These are phyloP conservation scores for Drosophila willistoni DNA, from an alignment of 1,140 invertebrate genomes.

Conservation along the genomic window DNA sequence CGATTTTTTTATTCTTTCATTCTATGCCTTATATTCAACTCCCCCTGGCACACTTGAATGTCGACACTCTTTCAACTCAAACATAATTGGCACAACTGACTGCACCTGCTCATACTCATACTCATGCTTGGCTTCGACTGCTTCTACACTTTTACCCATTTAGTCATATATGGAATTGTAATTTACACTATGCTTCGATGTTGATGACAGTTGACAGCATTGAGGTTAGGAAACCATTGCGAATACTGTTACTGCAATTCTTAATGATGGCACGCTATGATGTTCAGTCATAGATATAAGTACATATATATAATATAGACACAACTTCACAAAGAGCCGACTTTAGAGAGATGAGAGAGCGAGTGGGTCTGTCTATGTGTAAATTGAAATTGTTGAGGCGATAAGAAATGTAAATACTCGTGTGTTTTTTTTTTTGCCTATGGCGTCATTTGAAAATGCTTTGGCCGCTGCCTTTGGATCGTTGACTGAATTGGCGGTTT, in stretches of 20 bases:
- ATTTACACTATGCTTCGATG: constrained; percentile 31
- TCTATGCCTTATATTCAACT: background rate
- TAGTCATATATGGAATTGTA: constrained; percentile 63
- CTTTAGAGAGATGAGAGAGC: constrained; percentile 21
- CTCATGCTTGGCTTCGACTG: constrained; percentile 20
- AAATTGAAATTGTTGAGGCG: constrained; percentile 59
- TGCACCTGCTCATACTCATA: constrained; percentile 50
- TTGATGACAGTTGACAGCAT: constrained; percentile 43
- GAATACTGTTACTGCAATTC: constrained; percentile 41
- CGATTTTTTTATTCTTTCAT: background rate
- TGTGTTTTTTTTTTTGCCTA: constrained; percentile 15
- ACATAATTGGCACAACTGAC: constrained; percentile 41
- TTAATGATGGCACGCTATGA: constrained; percentile 61
- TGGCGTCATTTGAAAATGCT: constrained; percentile 22
- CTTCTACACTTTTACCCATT: constrained; percentile 58
- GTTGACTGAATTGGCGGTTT: constrained; percentile 27
- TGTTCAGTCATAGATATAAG: constrained; percentile 49
- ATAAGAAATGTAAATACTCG: constrained; percentile 70
- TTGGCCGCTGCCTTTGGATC: background rate
- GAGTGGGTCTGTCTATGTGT: constrained; percentile 49
- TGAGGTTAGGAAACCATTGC: constrained; percentile 75
- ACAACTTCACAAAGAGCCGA: constrained; percentile 50
- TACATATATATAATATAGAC: constrained; percentile 20
- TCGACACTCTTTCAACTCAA: constrained; percentile 22
- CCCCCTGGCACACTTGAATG: background rate